Base-by-base conservation (phyloP, 2,113 vertebrate genomes). In the Pachycephala philippinensis region DNA sequence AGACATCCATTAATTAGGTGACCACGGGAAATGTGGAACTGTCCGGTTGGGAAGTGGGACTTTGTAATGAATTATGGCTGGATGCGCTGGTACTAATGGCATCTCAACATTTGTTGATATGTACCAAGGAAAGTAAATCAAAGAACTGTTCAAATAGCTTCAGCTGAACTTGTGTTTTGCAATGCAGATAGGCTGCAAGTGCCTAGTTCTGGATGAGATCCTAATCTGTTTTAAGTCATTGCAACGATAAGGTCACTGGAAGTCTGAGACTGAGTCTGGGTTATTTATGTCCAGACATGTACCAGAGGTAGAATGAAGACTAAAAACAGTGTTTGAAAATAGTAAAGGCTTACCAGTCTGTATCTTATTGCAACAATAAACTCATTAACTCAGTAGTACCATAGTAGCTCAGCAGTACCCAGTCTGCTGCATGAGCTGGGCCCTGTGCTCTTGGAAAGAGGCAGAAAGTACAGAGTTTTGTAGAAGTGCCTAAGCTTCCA, bases 1-100 rank as follows among this genome's bases (percentile, higher is more conserved):
- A 98, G 94, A 93, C 93, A 97, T 91, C 97, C 98, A 98, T 98
- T 98, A 98, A 98, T 98, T 98, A 96, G 90, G 92, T 96, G 94
- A 87, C 96, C 93, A 92, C 37, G 85, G 95, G 94, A 98, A 96
- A 98, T 52, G 81, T 68, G 75, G 66, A 93, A 49, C 49, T 85
- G 39, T 68, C 93, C 42, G 3, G 44, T 21, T 96, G 96, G 94
- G 91, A 98, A 95, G 97, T 65, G n/a, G 90, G 91, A 47, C 85
- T 68, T 61, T 37, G 79, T 47, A 84, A 91, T 94, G 91, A 97
- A 79, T 97, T 79, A 96, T 94, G 87, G 75, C 93, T 95, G 88
- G 84, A 86, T 85, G 95, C 95, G 65, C 28, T 7, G 37, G 60
- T 61, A 85, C 94, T 97, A 97, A 96, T 93, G 95, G 92, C 44